phyloP scores from a whole-genome alignment of 1,140 invertebrate species.

The Cyphomyrmex costatus region DNA sequence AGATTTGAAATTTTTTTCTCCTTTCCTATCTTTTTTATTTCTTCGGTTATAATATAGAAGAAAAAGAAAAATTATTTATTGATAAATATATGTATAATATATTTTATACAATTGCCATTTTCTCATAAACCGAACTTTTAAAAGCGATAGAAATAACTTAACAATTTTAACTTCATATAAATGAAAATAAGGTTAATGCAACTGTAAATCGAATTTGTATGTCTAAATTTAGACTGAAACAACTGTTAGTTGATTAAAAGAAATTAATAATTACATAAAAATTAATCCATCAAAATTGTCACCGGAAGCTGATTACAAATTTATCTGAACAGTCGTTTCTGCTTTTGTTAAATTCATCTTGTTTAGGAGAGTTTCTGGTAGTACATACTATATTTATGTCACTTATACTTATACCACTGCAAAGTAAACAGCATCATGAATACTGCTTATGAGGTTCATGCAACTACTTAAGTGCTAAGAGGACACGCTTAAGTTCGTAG shows the following conservation, averaged over 20 bases:
- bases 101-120: background rate
- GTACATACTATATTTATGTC: conserved; percentile 31
- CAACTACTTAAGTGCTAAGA: conserved; percentile 54
- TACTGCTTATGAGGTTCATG: conserved; percentile 48
- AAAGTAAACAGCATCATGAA: conserved; percentile 57
- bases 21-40: background rate
- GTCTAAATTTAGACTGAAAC: background rate
- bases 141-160: background rate
- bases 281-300: background rate
- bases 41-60: background rate
- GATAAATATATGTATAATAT: background rate
- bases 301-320: conserved; percentile 33
- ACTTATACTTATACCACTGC: conserved; percentile 32
- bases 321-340: conserved; percentile 1
- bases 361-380: conserved; percentile 13
- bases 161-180: background rate
- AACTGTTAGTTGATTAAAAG: background rate
- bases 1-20: background rate
- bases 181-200: background rate
- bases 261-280: conserved; percentile 17
- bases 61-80: background rate
- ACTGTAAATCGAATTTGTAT: background rate
- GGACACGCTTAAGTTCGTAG: conserved; percentile 47
- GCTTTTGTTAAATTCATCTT: conserved; percentile 13
- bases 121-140: background rate